Percentiles rank a stretch among this genome's conserved stretches.
Conservation (phyloP, 1,140 invertebrate genomes). For the Drosophila rufa region DNA sequence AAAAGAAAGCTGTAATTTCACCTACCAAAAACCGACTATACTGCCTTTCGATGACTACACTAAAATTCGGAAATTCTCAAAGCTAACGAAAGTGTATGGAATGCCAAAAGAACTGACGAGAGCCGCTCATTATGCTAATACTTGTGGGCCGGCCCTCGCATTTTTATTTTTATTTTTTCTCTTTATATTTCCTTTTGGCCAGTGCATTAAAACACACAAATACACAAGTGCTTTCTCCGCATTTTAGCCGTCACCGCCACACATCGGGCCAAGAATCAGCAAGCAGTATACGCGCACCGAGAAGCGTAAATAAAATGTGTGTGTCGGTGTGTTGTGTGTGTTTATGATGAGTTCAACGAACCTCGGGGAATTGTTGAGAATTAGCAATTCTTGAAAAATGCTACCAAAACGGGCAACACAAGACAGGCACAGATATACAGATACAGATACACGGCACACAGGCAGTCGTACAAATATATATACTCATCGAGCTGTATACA, state of each 20-base stretch:
- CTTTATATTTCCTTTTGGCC: conserved; percentile 21
- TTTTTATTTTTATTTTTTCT: conserved; percentile 1
- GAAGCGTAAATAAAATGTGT: conserved; percentile 75
- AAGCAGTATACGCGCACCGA: conserved; percentile 47
- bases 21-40: neutral
- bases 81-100: conserved; percentile 33
- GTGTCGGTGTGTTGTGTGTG: conserved; percentile 58
- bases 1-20: conserved; percentile 33
- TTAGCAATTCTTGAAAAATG: conserved; percentile 84
- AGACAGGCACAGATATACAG: conserved; percentile 50
- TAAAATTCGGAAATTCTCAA: conserved; percentile 24
- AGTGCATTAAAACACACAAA: conserved; percentile 56
- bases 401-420: conserved; percentile 80
- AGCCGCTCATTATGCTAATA: conserved; percentile 44
- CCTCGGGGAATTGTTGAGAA: conserved; percentile 81
- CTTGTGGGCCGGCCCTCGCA: conserved; percentile 37
- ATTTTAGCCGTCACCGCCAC: conserved; percentile 63
- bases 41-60: conserved; percentile 4
- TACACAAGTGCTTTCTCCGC: conserved; percentile 77
- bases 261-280: conserved; percentile 59
- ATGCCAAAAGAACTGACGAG: conserved; percentile 29
- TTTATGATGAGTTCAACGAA: conserved; percentile 82
- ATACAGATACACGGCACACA: conserved; percentile 34
- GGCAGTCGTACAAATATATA: conserved; percentile 36
- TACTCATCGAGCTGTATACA: conserved; percentile 37